Percentiles rank a stretch among this genome's conserved stretches.
Conservation (phyloP, 1,140 invertebrate genomes). For the Glossosoma conforme region DNA sequence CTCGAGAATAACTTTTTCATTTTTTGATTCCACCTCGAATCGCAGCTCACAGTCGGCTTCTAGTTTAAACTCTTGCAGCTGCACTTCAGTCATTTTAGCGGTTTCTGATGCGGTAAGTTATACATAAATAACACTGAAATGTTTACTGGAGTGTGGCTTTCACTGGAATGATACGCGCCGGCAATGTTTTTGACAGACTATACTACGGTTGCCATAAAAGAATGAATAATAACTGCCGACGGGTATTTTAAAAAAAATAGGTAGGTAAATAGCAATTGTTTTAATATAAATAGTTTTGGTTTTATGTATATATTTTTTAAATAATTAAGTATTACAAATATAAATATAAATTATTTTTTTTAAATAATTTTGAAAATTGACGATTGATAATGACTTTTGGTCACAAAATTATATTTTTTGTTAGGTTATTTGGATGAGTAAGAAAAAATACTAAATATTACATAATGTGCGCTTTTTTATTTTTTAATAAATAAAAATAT, state of each 20-base stretch:
- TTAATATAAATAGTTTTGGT: background rate
- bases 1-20: conserved; percentile 78
- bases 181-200: too few species aligned
- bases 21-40: conserved; percentile 89
- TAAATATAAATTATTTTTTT: too few species aligned
- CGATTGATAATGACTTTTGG: background rate
- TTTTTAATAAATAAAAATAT: background rate
- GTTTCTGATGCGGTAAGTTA: background rate
- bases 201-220: background rate
- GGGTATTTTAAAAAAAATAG: background rate
- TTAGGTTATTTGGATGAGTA: background rate
- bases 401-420: background rate
- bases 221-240: background rate
- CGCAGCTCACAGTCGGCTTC: conserved; percentile 84
- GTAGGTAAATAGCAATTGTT: background rate
- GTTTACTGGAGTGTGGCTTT: too few species aligned
- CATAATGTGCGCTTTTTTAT: background rate
- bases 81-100: conserved; percentile 44
- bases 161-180: too few species aligned
- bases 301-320: background rate
- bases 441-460: background rate
- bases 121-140: background rate
- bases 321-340: too few species aligned
- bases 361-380: background rate
- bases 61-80: conserved; percentile 75